Percentiles rank a stretch among this genome's conserved stretches.
phyloP scores from a whole-genome alignment of 2,888 invertebrate species.

The Platycheirus albimanus region DNA sequence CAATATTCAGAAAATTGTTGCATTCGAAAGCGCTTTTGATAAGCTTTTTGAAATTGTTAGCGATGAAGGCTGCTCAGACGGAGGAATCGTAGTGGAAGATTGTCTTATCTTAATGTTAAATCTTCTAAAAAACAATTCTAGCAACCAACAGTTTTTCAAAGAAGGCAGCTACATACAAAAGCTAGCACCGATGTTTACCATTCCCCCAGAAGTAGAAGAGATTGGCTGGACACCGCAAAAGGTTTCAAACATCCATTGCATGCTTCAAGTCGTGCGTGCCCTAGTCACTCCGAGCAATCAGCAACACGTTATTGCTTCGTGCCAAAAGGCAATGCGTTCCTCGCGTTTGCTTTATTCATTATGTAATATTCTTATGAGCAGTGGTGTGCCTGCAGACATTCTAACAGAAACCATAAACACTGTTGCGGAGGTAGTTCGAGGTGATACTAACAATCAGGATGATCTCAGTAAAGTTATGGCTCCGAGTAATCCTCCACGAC shows the following conservation, averaged over 20 bases:
- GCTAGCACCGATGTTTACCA: conserved; percentile 93
- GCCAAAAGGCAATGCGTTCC: conserved; percentile 94
- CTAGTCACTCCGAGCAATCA: conserved; percentile 97
- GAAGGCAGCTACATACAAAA: conserved; percentile 98
- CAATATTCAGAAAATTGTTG: conserved; percentile 99
- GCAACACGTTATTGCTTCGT: conserved; percentile 89
- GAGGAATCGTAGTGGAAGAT: conserved; percentile 99
- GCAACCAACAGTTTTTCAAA: conserved; percentile 99
- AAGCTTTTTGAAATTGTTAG: conserved; percentile 95
- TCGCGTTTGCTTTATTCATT: conserved; percentile 92
- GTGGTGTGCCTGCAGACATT: conserved; percentile 97
- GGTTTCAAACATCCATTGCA: conserved; percentile 95
- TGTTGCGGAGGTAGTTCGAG: conserved; percentile 95
- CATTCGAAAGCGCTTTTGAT: conserved; percentile 99
- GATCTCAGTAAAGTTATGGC: conserved; percentile 95
- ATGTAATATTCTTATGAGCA: conserved; percentile 96
- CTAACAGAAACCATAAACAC: conserved; percentile 97
- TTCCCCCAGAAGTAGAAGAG: conserved; percentile 88
- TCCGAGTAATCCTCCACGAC: conserved; percentile 95
- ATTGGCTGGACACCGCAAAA: conserved; percentile 96
- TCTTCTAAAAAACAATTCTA: conserved; percentile 95
- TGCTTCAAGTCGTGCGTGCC: conserved; percentile 94
- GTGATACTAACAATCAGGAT: conserved; percentile 95
- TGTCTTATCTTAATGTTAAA: conserved; percentile 96
- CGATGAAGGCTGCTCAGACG: conserved; percentile 96